Percentiles rank a stretch among this genome's conserved stretches.
These are phyloP conservation scores for Mohoua ochrocephala DNA, from an alignment of 2,113 vertebrate species.

Conservation along the genomic window DNA sequence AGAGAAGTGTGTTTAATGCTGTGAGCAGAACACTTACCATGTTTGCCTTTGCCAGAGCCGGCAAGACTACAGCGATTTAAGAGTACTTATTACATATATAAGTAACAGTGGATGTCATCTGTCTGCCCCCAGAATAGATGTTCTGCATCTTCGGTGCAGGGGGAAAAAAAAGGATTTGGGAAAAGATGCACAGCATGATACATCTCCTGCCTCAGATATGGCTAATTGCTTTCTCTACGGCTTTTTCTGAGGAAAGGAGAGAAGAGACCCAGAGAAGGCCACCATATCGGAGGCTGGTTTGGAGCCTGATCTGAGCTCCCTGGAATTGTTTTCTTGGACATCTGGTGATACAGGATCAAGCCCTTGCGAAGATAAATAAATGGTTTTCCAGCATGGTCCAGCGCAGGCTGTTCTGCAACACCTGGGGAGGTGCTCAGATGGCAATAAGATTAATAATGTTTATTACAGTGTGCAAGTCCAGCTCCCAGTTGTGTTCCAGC, in stretches of 20 bases:
- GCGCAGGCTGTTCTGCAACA: not conserved
- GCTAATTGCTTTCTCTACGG: not conserved
- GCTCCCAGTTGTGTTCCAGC: not conserved
- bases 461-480: not conserved
- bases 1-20: conserved; percentile 1
- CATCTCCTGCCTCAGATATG: not conserved
- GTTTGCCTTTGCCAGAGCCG: conserved; percentile 7
- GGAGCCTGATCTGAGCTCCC: not conserved
- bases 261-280: not conserved
- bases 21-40: not conserved
- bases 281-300: not conserved
- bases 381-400: not conserved
- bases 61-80: not conserved
- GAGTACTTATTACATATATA: not conserved
- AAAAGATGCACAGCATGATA: not conserved
- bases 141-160: not conserved
- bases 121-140: not conserved
- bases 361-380: not conserved
- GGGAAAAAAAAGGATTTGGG: not conserved
- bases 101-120: not conserved
- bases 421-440: not conserved
- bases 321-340: not conserved
- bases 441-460: not conserved
- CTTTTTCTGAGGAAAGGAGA: not conserved
- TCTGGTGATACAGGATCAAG: not conserved